phyloP scores from a whole-genome alignment of 2,888 invertebrate species.

The Protodeltote pygarga region DNA sequence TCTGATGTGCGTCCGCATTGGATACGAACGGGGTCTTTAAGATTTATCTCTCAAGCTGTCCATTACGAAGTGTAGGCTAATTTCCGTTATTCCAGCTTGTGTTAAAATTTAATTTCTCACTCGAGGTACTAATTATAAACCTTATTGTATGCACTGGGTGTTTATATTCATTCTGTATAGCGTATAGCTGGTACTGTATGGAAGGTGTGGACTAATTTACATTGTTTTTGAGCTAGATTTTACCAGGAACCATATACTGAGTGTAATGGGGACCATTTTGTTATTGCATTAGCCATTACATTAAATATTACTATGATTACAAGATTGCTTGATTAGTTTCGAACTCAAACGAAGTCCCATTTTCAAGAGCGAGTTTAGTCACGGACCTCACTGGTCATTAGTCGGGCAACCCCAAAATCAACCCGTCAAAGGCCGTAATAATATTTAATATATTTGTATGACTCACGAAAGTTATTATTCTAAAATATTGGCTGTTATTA shows the following conservation, averaged over 20 bases:
- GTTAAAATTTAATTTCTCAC: conserved; percentile 69
- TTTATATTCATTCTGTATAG: conserved; percentile 65
- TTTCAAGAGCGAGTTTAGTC: too few species aligned
- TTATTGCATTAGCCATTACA: conserved; percentile 25
- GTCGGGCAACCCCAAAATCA: too few species aligned
- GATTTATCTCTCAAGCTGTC: conserved; percentile 60
- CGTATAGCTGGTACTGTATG: conserved; percentile 30
- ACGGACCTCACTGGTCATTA: too few species aligned
- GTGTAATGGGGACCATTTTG: conserved; percentile 47
- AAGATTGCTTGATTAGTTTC: conserved; percentile 12
- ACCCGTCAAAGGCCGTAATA: too few species aligned
- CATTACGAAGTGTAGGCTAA: conserved; percentile 71
- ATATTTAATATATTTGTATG: too few species aligned
- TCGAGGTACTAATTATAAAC: conserved; percentile 77
- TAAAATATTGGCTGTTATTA: too few species aligned
- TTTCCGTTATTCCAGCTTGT: conserved; percentile 74
- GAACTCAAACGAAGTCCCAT: too few species aligned
- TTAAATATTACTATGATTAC: conserved; percentile 20
- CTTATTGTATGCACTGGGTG: conserved; percentile 79
- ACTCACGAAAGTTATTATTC: too few species aligned
- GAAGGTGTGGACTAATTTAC: conserved; percentile 7
- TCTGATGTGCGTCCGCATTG: too few species aligned
- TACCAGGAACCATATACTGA: conserved; percentile 9
- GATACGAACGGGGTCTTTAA: too few species aligned
- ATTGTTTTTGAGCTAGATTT: too few species aligned